Base-by-base conservation (phyloP, 2,797 vertebrate genomes). In the Lepus townsendii region DNA sequence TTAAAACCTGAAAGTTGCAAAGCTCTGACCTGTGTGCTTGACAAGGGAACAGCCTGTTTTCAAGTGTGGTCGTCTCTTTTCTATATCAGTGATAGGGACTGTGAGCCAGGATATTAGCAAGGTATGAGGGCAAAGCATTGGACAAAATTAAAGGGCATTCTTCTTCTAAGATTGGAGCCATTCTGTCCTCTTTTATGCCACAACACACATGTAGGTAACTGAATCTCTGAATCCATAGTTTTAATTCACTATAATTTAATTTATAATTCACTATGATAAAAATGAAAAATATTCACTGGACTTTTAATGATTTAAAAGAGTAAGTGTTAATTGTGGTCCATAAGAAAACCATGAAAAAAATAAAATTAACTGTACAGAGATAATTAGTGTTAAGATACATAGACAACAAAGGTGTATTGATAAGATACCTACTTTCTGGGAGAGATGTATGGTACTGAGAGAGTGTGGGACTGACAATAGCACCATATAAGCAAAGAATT, bases 281-380 rank as follows among this genome's bases (percentile, higher is more conserved):
- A 3, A 63, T 80, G 17, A 62, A 80, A 62, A 83, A n/a, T 32
- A 75, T 19, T 69, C 24, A 83, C 60, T 86, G 88, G 7, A 8
- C 57, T n/a, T 85, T 89, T 19, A 73, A 63, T 76, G 10, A 71
- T 72, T 91, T 88, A 62, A 82, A 73, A 8, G 2, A 85, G 4
- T 76, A 7, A 16, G 27, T 63, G 9, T 26, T 72, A 73, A 84
- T 52, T 42, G 14, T 76, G 16, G 16, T 73, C 17, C 10, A 42
- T 24, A 65, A n/a, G 20, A 77, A 73, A 96, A 90, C 66, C 20
- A 80, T 13, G 4, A 22, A 62, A 80, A 85, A 90, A 92, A 76
- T 42, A 47, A 94, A 85, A 47, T 4, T 32, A 82, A 8, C 38
- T 73, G 5, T 27, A 3, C 22, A 19, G 7, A 78, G 7, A 12